Evolutionary conservation across 2,888 invertebrate species (phyloP).

Genomic region (Spialia ferax): DNA sequence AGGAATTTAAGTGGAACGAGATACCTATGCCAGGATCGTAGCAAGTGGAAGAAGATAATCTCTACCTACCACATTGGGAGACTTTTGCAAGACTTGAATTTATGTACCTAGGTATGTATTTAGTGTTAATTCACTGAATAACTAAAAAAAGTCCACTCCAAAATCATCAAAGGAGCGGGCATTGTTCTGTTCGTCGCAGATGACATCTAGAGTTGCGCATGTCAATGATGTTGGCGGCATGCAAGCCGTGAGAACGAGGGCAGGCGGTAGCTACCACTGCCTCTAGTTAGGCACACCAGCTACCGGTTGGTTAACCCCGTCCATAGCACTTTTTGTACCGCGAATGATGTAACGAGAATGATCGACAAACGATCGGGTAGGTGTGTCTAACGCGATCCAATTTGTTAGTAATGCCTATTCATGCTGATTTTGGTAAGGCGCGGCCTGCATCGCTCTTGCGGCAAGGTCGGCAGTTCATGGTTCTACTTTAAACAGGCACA

Average conservation of each 20-base stretch:
- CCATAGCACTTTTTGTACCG: slow-evolving; percentile 41
- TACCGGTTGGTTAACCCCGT: slow-evolving; percentile 41
- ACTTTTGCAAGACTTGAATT: too few relatives aligned
- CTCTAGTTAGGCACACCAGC: slow-evolving; percentile 10
- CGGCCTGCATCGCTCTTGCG: slow-evolving; percentile 27
- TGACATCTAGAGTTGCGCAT: slow-evolving; percentile 16
- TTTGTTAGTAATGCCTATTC: slow-evolving; percentile 39
- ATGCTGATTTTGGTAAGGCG: slow-evolving; percentile 34
- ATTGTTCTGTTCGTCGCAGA: slow-evolving; percentile 12
- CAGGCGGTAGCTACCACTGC: slow-evolving; percentile 22
- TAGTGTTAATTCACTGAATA: neutral
- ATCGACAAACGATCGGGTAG: slow-evolving; percentile 39
- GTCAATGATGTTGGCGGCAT: slow-evolving; percentile 21
- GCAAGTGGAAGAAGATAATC: too few relatives aligned
- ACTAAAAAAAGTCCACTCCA: neutral
- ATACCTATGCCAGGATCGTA: too few relatives aligned
- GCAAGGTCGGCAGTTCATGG: slow-evolving; percentile 32
- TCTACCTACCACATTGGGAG: too few relatives aligned
- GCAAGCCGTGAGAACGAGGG: slow-evolving; percentile 35
- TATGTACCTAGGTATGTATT: too few relatives aligned
- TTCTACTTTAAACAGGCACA: neutral
- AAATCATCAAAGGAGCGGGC: neutral
- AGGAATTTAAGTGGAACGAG: too few relatives aligned
- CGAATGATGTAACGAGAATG: slow-evolving; percentile 43
- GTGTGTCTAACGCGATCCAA: slow-evolving; percentile 41